Evolutionary conservation across 2,888 invertebrate species (phyloP), one percentile per base, ranked within the genome.

Genomic region (Epirrita christyi): DNA sequence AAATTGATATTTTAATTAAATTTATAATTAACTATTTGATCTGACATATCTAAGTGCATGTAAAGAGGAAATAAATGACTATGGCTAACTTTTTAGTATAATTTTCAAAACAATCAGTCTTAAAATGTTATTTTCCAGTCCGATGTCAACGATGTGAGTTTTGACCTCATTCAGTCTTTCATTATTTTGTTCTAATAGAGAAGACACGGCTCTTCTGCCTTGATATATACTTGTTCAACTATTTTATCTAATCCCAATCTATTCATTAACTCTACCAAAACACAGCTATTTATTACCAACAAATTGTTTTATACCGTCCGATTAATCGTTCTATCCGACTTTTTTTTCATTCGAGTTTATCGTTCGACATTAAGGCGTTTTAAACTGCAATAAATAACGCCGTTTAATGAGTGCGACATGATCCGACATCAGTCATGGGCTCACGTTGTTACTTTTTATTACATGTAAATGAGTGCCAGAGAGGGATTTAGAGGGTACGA

Each of bases 361-460:
- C 55, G 44, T 51, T 54, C 64, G 75, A 81, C 88, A 90, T 90
- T 88, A 91, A 90, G 89, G 81, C 84, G 80, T 86, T 90, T 90
- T 89, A 88, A 90, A 89, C 84, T 84, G 86, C 80, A 77, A 90
- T 92, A 92, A 91, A 92, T 92, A 88, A 89, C 75, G 65, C 68
- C 71, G 63, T 80, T 88, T 90, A 88, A 89, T 84, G 86, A 86
- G 78, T 71, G 70, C 67, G 76, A 79, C 81, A 72, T 80, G 84
- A 78, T 72, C 78, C 68, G 74, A 77, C 76, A 88, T 90, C 85
- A 88, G 88, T 90, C 90, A 88, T 75, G 74, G 75, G 75, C 74
- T 80, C 85, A 75, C 80, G 55, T 81, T 78, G 78, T 80, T 81
- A 83, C 80, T 78, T 86, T 89, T 90, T 89, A 90, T 88, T 83